These are phyloP conservation scores for Venusia cambrica DNA, from an alignment of 2,888 invertebrate species.

Conservation along the genomic window DNA sequence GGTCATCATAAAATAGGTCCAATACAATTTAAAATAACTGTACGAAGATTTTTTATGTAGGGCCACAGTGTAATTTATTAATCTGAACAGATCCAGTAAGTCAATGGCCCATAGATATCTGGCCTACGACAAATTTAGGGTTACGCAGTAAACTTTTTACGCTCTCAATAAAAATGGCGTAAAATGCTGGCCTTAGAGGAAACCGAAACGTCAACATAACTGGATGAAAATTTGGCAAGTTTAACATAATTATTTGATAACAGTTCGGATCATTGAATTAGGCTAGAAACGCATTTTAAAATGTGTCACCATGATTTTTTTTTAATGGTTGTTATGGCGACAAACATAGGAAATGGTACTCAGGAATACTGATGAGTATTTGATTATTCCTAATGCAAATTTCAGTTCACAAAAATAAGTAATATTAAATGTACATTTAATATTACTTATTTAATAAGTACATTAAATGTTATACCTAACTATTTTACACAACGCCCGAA, in stretches of 20 bases:
- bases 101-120: constrained; percentile 19
- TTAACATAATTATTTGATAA: constrained; percentile 16
- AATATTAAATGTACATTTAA: not conserved
- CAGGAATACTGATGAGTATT: too few species aligned
- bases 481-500: too few species aligned
- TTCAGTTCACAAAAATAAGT: constrained; percentile 1
- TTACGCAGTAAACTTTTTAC: constrained; percentile 32
- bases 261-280: constrained; percentile 11
- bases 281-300: too few species aligned
- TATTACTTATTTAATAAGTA: too few species aligned
- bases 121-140: constrained; percentile 28
- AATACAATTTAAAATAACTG: too few species aligned
- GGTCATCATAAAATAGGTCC: too few species aligned
- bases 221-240: constrained; percentile 11
- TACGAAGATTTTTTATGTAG: too few species aligned
- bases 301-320: too few species aligned
- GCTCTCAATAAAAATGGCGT: constrained; percentile 29
- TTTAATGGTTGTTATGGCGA: too few species aligned
- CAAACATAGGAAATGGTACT: too few species aligned
- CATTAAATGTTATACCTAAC: too few species aligned
- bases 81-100: constrained; percentile 16
- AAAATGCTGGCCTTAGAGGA: constrained; percentile 19
- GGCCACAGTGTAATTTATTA: constrained; percentile 13
- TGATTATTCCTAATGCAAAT: constrained; percentile 6
- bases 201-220: constrained; percentile 21